These are phyloP conservation scores for Clamator glandarius DNA, from an alignment of 2,797 vertebrate genomes.

Conservation along the genomic window DNA sequence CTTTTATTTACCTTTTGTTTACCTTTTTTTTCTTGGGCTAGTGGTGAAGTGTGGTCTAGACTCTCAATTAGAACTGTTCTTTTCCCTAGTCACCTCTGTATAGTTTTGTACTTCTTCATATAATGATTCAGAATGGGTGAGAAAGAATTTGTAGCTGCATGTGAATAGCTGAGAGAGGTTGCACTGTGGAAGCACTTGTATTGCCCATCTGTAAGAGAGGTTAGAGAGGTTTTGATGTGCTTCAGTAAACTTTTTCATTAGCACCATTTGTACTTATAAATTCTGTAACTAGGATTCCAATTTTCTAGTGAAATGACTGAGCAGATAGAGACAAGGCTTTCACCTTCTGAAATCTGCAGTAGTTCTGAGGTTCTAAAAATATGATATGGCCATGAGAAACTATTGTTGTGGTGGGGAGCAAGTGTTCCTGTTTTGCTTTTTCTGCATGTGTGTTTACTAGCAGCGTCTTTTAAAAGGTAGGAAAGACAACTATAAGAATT, in stretches of 20 bases:
- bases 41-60: too few species aligned
- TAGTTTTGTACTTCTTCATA: not conserved
- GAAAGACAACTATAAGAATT: not conserved
- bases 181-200: not conserved
- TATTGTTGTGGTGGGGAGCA: not conserved
- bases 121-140: not conserved
- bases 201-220: not conserved
- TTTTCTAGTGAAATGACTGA: not conserved
- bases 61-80: not conserved
- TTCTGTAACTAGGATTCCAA: not conserved
- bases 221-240: not conserved
- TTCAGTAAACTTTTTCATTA: not conserved
- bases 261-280: not conserved
- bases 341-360: not conserved
- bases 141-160: not conserved
- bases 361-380: not conserved
- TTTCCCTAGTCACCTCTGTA: not conserved
- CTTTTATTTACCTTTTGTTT: not conserved
- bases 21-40: not conserved
- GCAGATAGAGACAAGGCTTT: not conserved
- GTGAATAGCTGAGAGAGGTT: not conserved
- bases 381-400: not conserved
- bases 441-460: not conserved
- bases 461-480: not conserved
- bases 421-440: not conserved